Base-by-base conservation (phyloP, 2,113 vertebrate species). In the Etia nguti region DNA sequence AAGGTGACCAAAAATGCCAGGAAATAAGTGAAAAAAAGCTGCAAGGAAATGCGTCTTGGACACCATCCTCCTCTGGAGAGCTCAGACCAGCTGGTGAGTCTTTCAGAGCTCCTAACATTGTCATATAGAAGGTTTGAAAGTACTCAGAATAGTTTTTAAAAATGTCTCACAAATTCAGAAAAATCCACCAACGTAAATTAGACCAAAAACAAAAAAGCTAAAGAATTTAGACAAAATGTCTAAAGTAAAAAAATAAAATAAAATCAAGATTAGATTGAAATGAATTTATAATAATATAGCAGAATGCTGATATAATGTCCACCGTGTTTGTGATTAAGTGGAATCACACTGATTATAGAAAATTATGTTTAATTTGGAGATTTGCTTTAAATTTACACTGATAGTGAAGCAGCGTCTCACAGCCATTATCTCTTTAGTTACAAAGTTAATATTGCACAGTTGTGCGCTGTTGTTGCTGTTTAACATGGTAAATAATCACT, bases 41-140 rank as follows among this genome's bases (percentile, higher is more conserved):
- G 59, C 26, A 59, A 7, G 38, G 34, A 11, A 92, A 88, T 85
- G 43, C 16, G 2, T 50, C 77, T 2, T 52, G 84, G 12, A 11
- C 54, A 5, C 3, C 43, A 52, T 81, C 79, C 26, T 24, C 65
- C 6, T 11, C 84, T 13, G 92, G 75, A 89, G 68, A 93, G 4
- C 81, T 68, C 73, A 93, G 93, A 95, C 87, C 86, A 82, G 68
- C 93, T 87, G 98, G 98, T 99, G 96, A 98, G 98, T 90, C 20
- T 79, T 8, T 26, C 46, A 82, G 31, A 46, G 36, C 55, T 16
- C 20, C 36, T 26, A 41, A 18, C 22, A 18, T 36, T 36, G 29
- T 31, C 26, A 24, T 22, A 15, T 29, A 77, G 46, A 50, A 34
- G 46, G 48, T 48, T 20, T 48, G 24, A 48, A 75, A 48, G 43